Evolutionary conservation across 2,797 vertebrate genomes (phyloP), one percentile per base, ranked within the genome.

Genomic region (Acropternis orthonyx): DNA sequence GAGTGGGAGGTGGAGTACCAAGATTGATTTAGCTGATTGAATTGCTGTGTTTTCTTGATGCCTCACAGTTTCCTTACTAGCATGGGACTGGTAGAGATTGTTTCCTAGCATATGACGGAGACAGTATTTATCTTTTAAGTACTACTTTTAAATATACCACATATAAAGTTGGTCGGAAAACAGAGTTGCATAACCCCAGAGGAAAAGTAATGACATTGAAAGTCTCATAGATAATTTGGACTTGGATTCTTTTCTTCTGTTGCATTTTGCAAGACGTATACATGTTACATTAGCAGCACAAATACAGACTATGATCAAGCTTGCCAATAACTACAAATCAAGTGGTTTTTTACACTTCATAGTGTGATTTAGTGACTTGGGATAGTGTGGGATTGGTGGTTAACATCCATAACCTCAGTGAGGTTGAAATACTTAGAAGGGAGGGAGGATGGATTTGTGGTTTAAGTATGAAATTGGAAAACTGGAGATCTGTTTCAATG

Each of bases 401-500:
- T 83, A 76, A 58, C n/a, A 93, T 88, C 52, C 66, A 43, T 59
- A 87, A 51, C 37, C 34, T 93, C 65, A 69, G 0, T 6, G 17
- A 81, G 71, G 8, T 21, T 85, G 63, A 91, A 85, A 59, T 88
- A 78, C 36, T 43, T 55, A 72, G 65, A 92, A 54, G 26, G 55
- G n/a, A 84, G 46, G 37, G 82, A 77, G 30, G 41, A 67, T 82
- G 67, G 27, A 56, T 92, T 93, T 92, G 62, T 82, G 63, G 59
- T 91, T 91, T 48, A 76, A 82, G 44, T 63, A 73, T 54, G 65
- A 82, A 92, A 71, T 10, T n/a, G 21, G 46, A 89, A 94, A 88
- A 62, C 15, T 7, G 28, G n/a, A 69, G 30, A 69, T 76, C 18
- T 81, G 0, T 85, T 92, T 55, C 63, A 32, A 59, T 55, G 85